phyloP scores from a whole-genome alignment of 2,113 vertebrate genomes.

The Colossoma macropomum region DNA sequence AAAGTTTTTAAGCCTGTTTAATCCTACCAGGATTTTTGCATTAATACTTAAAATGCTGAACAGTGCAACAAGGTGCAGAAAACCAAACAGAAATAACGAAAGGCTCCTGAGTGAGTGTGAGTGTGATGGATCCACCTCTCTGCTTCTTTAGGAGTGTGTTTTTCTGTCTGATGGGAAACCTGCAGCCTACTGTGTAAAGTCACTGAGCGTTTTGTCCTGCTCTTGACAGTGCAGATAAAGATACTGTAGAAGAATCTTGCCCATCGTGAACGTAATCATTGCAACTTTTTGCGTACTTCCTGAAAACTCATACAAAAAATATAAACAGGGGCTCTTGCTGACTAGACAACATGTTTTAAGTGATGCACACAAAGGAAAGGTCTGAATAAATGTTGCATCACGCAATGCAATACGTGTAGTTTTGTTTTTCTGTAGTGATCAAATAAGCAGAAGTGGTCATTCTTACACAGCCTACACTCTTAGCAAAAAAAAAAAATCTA shows the following conservation, averaged over 20 bases:
- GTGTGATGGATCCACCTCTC: constrained; percentile 9
- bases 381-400: neutral
- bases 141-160: neutral
- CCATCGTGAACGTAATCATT: neutral
- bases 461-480: neutral
- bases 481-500: too few relatives aligned
- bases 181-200: neutral
- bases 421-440: neutral
- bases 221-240: neutral
- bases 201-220: neutral
- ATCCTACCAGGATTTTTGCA: constrained; percentile 55
- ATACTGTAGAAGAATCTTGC: neutral
- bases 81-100: constrained; percentile 3
- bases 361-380: neutral
- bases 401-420: neutral
- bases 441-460: neutral
- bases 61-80: constrained; percentile 55
- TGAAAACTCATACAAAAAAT: neutral
- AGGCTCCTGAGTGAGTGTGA: neutral
- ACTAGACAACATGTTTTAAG: neutral
- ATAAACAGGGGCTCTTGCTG: neutral
- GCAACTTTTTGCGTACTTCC: neutral
- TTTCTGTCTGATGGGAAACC: constrained; percentile 17
- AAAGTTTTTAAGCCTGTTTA: constrained; percentile 51
- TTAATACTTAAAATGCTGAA: constrained; percentile 69